phyloP scores from a whole-genome alignment of 2,113 vertebrate genomes.

The Gulo gulo region DNA sequence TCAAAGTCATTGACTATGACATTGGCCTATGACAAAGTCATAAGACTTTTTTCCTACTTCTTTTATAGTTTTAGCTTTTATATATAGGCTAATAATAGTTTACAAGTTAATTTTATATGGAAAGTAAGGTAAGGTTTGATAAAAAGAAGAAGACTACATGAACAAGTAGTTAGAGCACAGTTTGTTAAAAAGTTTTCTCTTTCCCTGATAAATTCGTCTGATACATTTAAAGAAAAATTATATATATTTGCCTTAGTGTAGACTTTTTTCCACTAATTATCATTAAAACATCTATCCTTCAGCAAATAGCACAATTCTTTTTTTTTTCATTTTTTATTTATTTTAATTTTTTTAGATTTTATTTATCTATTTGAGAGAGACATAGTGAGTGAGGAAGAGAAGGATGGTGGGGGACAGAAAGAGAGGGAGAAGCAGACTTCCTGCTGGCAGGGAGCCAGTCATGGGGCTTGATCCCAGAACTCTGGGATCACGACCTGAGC shows the following conservation, averaged over 20 bases:
- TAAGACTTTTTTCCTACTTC: background rate
- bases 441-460: too few species aligned
- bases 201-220: background rate
- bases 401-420: too few species aligned
- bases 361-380: too few species aligned
- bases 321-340: too few species aligned
- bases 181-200: background rate
- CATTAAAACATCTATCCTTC: background rate
- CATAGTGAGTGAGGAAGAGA: too few species aligned
- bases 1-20: background rate
- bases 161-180: background rate
- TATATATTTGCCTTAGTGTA: background rate
- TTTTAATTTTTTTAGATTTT: too few species aligned
- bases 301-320: too few species aligned
- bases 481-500: too few species aligned
- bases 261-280: background rate
- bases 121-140: background rate
- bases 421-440: too few species aligned
- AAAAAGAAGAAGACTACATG: background rate
- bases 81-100: background rate
- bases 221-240: background rate
- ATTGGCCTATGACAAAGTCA: too few species aligned
- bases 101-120: background rate
- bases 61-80: background rate
- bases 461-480: too few species aligned